These are phyloP conservation scores for Vespertilio murinus DNA, from an alignment of 2,797 vertebrate genomes.

Conservation along the genomic window DNA sequence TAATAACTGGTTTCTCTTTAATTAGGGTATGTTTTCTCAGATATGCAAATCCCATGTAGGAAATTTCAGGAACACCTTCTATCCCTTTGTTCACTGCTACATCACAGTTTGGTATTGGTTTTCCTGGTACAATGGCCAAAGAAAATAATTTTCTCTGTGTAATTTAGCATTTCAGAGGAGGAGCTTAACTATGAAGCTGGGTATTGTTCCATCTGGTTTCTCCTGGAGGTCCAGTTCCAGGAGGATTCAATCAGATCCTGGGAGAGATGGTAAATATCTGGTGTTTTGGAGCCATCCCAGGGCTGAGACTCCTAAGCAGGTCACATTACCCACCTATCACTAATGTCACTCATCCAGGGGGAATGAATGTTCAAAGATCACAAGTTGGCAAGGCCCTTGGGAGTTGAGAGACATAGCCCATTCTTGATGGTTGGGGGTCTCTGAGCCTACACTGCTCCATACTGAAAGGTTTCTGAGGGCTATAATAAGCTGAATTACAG, in stretches of 20 bases:
- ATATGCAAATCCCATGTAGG: neutral
- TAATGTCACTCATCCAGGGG: neutral
- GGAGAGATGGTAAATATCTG: neutral
- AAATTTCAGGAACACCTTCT: neutral
- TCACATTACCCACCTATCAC: too few species aligned
- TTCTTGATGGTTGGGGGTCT: neutral
- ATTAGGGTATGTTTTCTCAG: neutral
- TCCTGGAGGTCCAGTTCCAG: neutral
- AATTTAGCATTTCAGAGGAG: neutral
- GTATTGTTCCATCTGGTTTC: neutral
- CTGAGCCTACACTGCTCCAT: neutral
- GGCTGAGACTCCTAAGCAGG: neutral
- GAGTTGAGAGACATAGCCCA: neutral
- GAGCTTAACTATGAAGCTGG: neutral
- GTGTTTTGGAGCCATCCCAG: neutral
- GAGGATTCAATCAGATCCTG: neutral
- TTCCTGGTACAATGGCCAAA: neutral
- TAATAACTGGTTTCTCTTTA: neutral
- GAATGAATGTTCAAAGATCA: neutral
- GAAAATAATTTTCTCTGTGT: neutral
- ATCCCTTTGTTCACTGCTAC: neutral
- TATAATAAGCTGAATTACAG: neutral
- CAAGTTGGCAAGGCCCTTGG: neutral
- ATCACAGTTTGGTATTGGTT: neutral
- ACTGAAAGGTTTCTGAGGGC: neutral